phyloP scores from a whole-genome alignment of 2,888 invertebrate species.

The Eupsilia transversa region DNA sequence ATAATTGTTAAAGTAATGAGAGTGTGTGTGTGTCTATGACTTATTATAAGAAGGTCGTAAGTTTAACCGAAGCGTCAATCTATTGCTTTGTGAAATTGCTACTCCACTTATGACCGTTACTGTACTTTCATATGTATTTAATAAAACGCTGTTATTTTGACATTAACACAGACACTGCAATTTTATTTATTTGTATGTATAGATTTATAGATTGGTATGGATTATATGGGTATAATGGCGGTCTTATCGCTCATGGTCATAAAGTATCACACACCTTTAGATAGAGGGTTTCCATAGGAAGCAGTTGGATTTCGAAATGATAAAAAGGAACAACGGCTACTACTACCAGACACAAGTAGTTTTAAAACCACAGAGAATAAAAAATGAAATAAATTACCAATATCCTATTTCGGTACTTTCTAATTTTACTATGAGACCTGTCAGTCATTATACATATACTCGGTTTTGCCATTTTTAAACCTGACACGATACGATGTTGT shows the following conservation, averaged over 20 bases:
- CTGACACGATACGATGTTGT: constrained; percentile 11
- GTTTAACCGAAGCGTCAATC: too few species aligned
- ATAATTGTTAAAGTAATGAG: too few species aligned
- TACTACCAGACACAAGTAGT: neutral
- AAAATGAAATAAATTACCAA: neutral
- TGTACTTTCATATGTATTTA: too few species aligned
- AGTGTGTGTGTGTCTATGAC: too few species aligned
- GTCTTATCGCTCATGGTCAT: neutral
- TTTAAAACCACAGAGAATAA: neutral
- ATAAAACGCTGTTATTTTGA: too few species aligned
- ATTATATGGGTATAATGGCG: neutral
- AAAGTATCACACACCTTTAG: too few species aligned
- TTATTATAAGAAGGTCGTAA: too few species aligned
- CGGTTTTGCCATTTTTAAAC: constrained; percentile 21
- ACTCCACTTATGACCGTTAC: too few species aligned
- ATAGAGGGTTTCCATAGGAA: neutral
- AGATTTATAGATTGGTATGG: too few species aligned
- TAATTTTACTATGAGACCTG: constrained; percentile 25
- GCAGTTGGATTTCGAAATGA: neutral
- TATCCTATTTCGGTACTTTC: constrained; percentile 4
- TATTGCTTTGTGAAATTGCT: too few species aligned
- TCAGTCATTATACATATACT: constrained; percentile 36
- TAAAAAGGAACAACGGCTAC: neutral
- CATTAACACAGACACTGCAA: too few species aligned
- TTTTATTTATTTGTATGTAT: too few species aligned